These are phyloP conservation scores for Megaceryle torquata DNA, from an alignment of 2,113 vertebrate genomes.

Conservation along the genomic window DNA sequence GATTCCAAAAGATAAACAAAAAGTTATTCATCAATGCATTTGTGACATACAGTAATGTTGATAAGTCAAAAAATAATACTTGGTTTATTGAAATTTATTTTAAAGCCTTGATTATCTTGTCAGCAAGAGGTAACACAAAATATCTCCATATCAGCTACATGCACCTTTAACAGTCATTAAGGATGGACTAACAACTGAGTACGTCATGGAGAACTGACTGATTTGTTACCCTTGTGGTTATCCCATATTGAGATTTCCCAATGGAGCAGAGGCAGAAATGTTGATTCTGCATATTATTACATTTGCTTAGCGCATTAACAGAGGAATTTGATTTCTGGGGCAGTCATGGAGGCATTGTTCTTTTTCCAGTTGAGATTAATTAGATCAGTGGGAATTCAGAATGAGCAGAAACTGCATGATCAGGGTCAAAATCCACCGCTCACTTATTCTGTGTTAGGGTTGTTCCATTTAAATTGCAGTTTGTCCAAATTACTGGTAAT, in stretches of 20 bases:
- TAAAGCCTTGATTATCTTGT: neutral
- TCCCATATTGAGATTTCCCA: neutral
- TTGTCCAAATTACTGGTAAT: neutral
- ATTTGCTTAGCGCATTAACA: conserved; percentile 1
- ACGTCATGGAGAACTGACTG: neutral
- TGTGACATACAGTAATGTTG: neutral
- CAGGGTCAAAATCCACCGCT: neutral
- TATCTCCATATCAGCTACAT: neutral
- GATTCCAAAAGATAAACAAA: neutral
- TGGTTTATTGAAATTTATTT: neutral
- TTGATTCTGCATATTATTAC: conserved; percentile 12
- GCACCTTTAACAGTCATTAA: neutral
- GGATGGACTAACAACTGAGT: neutral
- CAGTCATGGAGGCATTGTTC: conserved; percentile 19
- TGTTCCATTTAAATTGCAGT: neutral
- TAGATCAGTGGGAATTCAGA: conserved; percentile 13
- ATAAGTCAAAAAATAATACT: neutral
- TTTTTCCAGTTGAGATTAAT: conserved; percentile 37
- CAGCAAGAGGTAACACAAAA: neutral
- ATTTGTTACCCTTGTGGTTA: neutral
- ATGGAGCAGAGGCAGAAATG: neutral
- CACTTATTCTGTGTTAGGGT: neutral
- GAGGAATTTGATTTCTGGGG: conserved; percentile 38
- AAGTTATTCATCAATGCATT: neutral
- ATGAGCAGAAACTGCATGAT: conserved; percentile 10